Evolutionary conservation across 2,797 vertebrate genomes (phyloP), one percentile per base, ranked within the genome.

Genomic region (Pitangus sulphuratus): DNA sequence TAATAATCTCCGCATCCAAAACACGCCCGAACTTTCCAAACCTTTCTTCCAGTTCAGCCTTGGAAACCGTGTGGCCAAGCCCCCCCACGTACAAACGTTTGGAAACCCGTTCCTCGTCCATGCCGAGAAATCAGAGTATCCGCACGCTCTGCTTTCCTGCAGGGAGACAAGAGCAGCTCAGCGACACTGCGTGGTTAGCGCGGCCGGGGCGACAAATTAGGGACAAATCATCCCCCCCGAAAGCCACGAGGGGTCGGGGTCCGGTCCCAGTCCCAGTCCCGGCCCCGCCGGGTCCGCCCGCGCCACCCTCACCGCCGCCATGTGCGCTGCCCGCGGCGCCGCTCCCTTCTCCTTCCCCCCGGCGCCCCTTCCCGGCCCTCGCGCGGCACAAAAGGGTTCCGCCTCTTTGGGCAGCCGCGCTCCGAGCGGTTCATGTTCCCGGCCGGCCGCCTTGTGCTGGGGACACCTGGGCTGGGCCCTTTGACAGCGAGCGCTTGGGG

Each of bases 1-100:
- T 99, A 58, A 99, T 98, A n/a, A 99, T 97, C 91, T 99, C 99
- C 76, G 98, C 97, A 33, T 99, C 98, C 78, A 97, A 95, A 78
- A 99, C 98, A 1, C 95, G 96, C 60, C 99, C 99, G 96, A 99
- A 99, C 84, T 99, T 99, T 68, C 98, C 98, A 70, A 99, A 99
- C 74, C 99, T 98, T 97, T 99, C 98, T 91, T 98, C 98, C 45
- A 99, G 97, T 74, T 99, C 99, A 69, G 97, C 98, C 92, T 98
- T 94, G 14, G 99, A 98, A 77, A 99, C 87, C 0, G 95, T 87
- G 92, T 98, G 98, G 87, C 98, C 97, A 58, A 99, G 98, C 24
- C 99, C 99, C 20, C 99, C 99, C 2, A 99, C 70, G 28, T 98
- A 99, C 12, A 99, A 96, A 4, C 99, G 98, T 87, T 95, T 98